Conservation (phyloP, 2,113 vertebrate genomes). For the Clarias batrachus region DNA sequence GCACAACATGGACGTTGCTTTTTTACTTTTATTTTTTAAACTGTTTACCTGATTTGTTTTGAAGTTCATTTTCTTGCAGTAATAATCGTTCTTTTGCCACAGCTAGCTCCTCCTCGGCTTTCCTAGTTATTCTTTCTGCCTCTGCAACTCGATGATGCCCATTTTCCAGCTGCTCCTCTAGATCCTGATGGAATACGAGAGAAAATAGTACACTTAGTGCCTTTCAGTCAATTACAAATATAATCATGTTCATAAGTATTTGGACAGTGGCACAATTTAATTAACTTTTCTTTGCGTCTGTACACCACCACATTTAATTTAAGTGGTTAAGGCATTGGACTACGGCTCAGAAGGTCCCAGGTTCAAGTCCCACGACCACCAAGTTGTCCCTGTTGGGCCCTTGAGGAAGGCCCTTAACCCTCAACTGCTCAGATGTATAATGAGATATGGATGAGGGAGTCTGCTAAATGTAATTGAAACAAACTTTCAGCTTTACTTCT, state of each 20-base stretch:
- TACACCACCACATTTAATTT: background rate
- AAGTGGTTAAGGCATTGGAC: no score
- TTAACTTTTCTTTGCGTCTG: background rate
- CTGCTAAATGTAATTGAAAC: background rate
- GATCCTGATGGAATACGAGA: conserved; percentile 66
- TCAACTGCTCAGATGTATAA: no score
- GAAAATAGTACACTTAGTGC: background rate
- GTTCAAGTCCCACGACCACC: no score
- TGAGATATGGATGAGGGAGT: no score
- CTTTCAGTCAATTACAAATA: background rate
- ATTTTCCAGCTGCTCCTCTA: conserved; percentile 81
- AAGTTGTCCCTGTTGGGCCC: no score
- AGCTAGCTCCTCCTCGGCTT: conserved; percentile 79
- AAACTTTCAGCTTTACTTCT: background rate
- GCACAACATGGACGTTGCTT: background rate
- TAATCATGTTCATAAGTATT: background rate
- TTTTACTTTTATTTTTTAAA: background rate
- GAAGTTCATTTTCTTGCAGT: conserved; percentile 77
- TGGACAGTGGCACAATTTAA: background rate
- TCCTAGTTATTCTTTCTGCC: conserved; percentile 74
- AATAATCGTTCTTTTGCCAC: conserved; percentile 80
- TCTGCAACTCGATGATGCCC: conserved; percentile 73
- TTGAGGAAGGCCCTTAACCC: no score
- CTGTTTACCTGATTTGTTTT: conserved; percentile 77
- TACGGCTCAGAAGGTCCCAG: no score